A percentile compares a stretch with the other conserved stretches of the same genome.
phyloP scores from a whole-genome alignment of 2,888 invertebrate genomes.

The Syrphus vitripennis region DNA sequence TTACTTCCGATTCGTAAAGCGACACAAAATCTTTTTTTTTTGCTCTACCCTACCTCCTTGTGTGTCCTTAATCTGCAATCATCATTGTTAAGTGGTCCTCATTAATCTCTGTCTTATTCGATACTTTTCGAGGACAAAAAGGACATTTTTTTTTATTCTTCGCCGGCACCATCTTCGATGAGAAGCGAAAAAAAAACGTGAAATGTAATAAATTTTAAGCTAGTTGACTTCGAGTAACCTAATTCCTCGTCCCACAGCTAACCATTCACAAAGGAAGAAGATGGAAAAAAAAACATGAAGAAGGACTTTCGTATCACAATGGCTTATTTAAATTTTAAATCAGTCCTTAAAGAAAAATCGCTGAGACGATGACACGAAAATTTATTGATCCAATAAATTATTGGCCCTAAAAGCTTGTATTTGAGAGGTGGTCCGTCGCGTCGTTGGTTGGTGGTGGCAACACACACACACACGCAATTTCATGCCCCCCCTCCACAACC shows the following conservation, averaged over 20 bases:
- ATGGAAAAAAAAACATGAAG: not conserved
- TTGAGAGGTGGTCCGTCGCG: too few relatives aligned
- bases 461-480: not conserved
- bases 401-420: conserved; percentile 45
- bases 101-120: conserved; percentile 67
- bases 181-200: not conserved
- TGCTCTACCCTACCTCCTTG: not conserved
- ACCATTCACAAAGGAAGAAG: not conserved
- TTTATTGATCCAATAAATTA: conserved; percentile 70
- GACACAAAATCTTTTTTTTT: conserved; percentile 1
- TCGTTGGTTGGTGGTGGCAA: too few relatives aligned
- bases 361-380: conserved; percentile 64
- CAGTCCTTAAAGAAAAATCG: conserved; percentile 67
- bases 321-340: conserved; percentile 68
- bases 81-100: conserved; percentile 60
- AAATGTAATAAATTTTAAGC: conserved; percentile 43
- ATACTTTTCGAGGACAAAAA: conserved; percentile 30
- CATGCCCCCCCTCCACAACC: not conserved
- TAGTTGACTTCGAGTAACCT: conserved; percentile 54
- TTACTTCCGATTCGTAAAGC: conserved; percentile 40
- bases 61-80: conserved; percentile 62
- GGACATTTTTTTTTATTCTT: not conserved
- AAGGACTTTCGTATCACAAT: conserved; percentile 30
- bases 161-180: not conserved
- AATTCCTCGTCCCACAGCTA: conserved; percentile 15